Base-by-base conservation (phyloP, 1,140 invertebrate species). In the Teleogryllus occipitalis region DNA sequence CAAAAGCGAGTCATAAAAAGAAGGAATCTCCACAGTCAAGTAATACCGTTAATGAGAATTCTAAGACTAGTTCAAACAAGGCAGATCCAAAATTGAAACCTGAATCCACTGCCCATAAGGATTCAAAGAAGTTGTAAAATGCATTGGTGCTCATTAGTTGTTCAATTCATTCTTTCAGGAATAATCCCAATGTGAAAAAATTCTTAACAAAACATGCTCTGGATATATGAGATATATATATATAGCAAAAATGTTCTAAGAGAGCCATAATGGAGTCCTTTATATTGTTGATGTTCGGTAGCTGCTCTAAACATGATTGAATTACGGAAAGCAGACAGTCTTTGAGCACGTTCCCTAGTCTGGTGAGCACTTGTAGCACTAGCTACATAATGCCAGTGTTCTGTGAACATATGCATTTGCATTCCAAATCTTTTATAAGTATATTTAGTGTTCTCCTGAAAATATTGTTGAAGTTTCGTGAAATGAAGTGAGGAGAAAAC, bases 1-100 rank as follows among this genome's bases (percentile, higher is more conserved):
- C 47, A 47, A 77, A 77, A 54, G 7, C 76, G 8, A 47, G 47
- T 48, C 76, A n/a, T 47, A 77, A 49, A 49, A 77, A 77, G n/a
- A 77, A 77, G n/a, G 76, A 77, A 77, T 77, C 76, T 48, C 48
- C n/a, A 18, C 54, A 65, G 18, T 65, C 54, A 10, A 65, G 10
- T 10, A 65, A 18, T 65, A 14, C 10, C 18, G 7, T 10, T 3
- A 14, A 14, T 14, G 54, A 65, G 18, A 65, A 65, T 18, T 18
- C 54, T 18, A 65, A 65, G 54, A 65, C 54, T 65, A 14, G 0
- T 10, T 65, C 54, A 3, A 14, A 18, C 54, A 10, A 65, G 54
- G 18, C 54, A 65, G 54, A 65, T 14, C 18, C 54, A 2, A 65
- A 65, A 65, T 18, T 18, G 7, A 65, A 65, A 65, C 18, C 54